Evolutionary conservation across 1,140 invertebrate species (phyloP).

Genomic region (Pteromalus puparum): DNA sequence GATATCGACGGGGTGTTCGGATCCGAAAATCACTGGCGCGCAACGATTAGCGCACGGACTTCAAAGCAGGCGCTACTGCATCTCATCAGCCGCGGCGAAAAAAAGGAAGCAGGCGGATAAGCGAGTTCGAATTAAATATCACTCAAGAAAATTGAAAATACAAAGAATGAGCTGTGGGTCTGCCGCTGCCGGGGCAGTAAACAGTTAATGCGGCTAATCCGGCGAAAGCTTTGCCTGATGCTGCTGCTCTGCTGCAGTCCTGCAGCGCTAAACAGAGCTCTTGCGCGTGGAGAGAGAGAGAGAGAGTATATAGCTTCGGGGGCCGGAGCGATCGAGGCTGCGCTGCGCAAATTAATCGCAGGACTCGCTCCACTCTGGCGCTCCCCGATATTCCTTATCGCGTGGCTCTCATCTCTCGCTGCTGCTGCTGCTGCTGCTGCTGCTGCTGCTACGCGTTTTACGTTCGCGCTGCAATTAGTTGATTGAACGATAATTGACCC

Average conservation of each 20-base stretch:
- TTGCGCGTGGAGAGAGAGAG: neutral
- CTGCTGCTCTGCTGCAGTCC: neutral
- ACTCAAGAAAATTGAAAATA: constrained; percentile 51
- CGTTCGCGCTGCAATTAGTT: constrained; percentile 58
- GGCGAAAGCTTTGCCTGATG: constrained; percentile 20
- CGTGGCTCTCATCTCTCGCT: constrained; percentile 27
- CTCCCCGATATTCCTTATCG: constrained; percentile 50
- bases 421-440: neutral
- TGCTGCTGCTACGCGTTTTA: constrained; percentile 24
- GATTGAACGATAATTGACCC: constrained; percentile 64
- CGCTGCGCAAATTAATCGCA: constrained; percentile 49
- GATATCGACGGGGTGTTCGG: too few relatives aligned
- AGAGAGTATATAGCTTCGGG: neutral
- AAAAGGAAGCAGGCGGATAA: neutral
- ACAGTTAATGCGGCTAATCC: constrained; percentile 51
- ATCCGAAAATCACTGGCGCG: too few relatives aligned
- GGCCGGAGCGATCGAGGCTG: neutral
- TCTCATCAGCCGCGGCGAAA: neutral
- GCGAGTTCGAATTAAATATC: constrained; percentile 46
- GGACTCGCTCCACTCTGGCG: neutral
- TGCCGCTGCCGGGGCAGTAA: constrained; percentile 21
- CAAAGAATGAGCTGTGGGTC: neutral
- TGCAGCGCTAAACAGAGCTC: neutral
- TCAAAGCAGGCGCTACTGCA: neutral
- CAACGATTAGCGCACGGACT: neutral